Evolutionary conservation across 1,140 invertebrate species (phyloP), one percentile per base, ranked within the genome.

Genomic region (Diorhabda carinulata): DNA sequence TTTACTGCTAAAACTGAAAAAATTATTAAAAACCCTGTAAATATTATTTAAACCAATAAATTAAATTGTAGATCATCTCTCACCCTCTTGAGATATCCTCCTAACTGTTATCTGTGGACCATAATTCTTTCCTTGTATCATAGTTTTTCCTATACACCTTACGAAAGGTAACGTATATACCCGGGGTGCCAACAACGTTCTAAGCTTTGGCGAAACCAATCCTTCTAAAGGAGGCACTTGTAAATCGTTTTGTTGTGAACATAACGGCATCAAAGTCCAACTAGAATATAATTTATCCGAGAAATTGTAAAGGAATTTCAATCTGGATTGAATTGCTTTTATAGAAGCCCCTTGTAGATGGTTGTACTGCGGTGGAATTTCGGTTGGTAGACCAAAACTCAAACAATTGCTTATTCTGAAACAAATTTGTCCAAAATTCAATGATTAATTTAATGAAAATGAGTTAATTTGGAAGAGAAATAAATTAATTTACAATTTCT

Each of bases 71-170:
- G 25, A 25, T 25, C 25, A 52, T 52, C 81, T 83, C 57, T 83
- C 83, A 73, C 86, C 84, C 80, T 85, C 84, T 64, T 84, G 86
- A 44, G 85, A 81, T 9, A 90, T 80, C 44, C 89, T 77, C 72
- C 85, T 83, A 1, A 90, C 88, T 43, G 87, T 88, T 5, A 90
- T 87, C 76, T 87, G 87, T 2, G 89, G 88, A 1, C 89, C 88
- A 74, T 88, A 90, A 78, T 89, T 90, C 67, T 86, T 84, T 5
- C 87, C 87, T 76, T 89, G 88, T 6, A 89, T 84, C 88, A 90
- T 90, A 1, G 88, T 90, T 67, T 87, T 84, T 42, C 87, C 86
- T 8, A 90, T 81, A 68, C 86, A 85, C 66, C 88, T 79, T 0
- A 90, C 87, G 74, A 90, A 83, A 6, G 89, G 89, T 63, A 90